Evolutionary conservation across 2,113 vertebrate genomes (phyloP), one percentile per base, ranked within the genome.

Genomic region (Megalops atlanticus): DNA sequence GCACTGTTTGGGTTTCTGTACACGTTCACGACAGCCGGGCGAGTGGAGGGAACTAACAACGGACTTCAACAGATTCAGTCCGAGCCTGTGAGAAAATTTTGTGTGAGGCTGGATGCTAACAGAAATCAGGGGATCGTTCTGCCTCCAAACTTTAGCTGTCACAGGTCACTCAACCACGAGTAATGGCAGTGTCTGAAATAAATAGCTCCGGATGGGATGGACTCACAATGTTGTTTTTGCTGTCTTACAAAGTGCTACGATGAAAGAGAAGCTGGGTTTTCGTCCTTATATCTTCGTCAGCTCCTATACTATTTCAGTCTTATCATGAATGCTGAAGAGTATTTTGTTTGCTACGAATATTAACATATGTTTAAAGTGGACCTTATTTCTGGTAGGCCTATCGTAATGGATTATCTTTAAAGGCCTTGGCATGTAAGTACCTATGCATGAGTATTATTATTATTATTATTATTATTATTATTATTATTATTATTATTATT

Each of bases 1-100:
- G 85, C 81, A 84, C 87, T 89, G 88, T 85, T 92, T 92, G 82
- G 78, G 85, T 89, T 91, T 90, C 89, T 80, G 84, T 84, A 83
- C 91, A 93, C 91, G 92, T 87, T 79, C 85, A 74, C 52, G 54
- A 71, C 82, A 68, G 78, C 80, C 79, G 40, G 81, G 82, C 38
- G 80, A 82, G 84, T 49, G 85, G 7, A 79, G 83, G 84, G 77
- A 81, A 80, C 74, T 84, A 76, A 83, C 77, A 87, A 88, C 88
- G 84, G 89, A 89, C 77, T 77, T 84, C 77, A 72, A 89, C 88
- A 91, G 84, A 87, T 82, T 85, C 87, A 83, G 80, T 84, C 84
- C 52, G 84, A 75, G 70, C 79, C 84, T 80, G 38, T 79, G 90
- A 87, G 86, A 87, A 90, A 88, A 89, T 86, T 84, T 78, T 78